phyloP scores from a whole-genome alignment of 2,888 invertebrate species.

The Dasysyrphus tricinctus region DNA sequence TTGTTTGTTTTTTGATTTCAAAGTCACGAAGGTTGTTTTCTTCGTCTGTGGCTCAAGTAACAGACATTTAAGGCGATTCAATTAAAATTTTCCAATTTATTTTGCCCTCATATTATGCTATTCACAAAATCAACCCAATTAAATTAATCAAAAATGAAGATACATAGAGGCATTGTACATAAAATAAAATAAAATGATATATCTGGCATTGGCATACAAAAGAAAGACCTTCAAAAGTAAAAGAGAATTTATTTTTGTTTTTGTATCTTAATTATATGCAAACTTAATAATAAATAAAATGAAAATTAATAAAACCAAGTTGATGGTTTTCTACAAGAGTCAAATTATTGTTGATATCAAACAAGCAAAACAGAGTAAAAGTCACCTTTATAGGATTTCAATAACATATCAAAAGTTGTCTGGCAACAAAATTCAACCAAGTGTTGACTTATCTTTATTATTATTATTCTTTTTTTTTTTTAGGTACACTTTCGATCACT shows the following conservation, averaged over 20 bases:
- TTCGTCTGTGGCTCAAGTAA: not conserved
- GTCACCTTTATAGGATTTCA: slow-evolving; percentile 9
- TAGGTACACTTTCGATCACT: slow-evolving; percentile 15
- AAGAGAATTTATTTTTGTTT: slow-evolving; percentile 9
- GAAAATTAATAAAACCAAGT: slow-evolving; percentile 17
- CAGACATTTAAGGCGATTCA: slow-evolving; percentile 10
- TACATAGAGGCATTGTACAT: slow-evolving; percentile 5
- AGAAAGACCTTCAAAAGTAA: slow-evolving; percentile 41
- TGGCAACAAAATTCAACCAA: slow-evolving; percentile 20
- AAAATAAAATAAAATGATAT: slow-evolving; percentile 1
- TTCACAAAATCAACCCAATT: slow-evolving; percentile 24
- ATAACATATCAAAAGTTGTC: not conserved
- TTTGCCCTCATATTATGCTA: not conserved
- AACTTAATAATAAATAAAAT: slow-evolving; percentile 7
- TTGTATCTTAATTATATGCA: slow-evolving; percentile 35
- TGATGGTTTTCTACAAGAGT: slow-evolving; percentile 15
- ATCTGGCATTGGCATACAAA: slow-evolving; percentile 26
- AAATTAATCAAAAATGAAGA: slow-evolving; percentile 26
- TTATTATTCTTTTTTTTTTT: not conserved
- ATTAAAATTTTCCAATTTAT: slow-evolving; percentile 5
- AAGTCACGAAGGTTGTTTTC: not conserved
- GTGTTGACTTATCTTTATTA: slow-evolving; percentile 21
- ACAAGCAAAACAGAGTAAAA: slow-evolving; percentile 17
- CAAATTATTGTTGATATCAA: slow-evolving; percentile 13
- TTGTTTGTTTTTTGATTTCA: not conserved